Evolutionary conservation across 37 sponge, comb jelly and placozoan genomes (phyloP), one percentile per base, ranked within the genome.

Genomic region (Mnemiopsis leidyi): DNA sequence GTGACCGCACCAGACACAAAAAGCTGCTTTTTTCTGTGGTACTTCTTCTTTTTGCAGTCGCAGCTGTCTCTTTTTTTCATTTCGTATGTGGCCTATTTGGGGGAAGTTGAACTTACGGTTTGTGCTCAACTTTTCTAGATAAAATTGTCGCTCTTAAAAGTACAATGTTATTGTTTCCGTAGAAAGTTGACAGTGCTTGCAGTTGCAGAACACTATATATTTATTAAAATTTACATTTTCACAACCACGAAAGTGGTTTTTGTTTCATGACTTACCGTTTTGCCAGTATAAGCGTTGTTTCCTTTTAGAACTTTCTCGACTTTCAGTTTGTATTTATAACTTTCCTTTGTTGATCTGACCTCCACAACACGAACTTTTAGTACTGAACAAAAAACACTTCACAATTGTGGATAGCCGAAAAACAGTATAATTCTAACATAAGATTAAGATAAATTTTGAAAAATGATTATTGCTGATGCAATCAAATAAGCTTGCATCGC

Each of bases 1-100:
- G 82, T 29, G 2, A 79, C 21, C 7, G 2, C 23, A 23, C 82
- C 82, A 2, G 82, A 79, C 1, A 79, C 29, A 23, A 33, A 79
- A 0, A 79, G 37, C 21, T 79, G 82, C 21, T 79, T 79, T 31
- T 29, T 13, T 1, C 36, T 28, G 23, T 13, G 82, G 29, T 79
- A 79, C 82, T 79, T 28, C 37, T 31, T 16, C 82, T 79, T 79
- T 7, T 33, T 29, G 29, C 82, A 79, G 36, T 79, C 82, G 32
- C 82, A 79, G 36, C 82, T 36, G 37, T 79, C 82, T 20, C 28
- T 36, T 33, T 35, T 79, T 3, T 1, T 33, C 36, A 79, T 79
- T 29, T 79, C 82, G 36, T 36, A 79, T 1, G 20, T 79, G 1
- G 37, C 38, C 82, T n/a, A n/a, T n/a, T n/a, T 79, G 82, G 23